Evolutionary conservation across 2,113 vertebrate species (phyloP), one percentile per base, ranked within the genome.

Genomic region (Paraplagusia blochii): DNA sequence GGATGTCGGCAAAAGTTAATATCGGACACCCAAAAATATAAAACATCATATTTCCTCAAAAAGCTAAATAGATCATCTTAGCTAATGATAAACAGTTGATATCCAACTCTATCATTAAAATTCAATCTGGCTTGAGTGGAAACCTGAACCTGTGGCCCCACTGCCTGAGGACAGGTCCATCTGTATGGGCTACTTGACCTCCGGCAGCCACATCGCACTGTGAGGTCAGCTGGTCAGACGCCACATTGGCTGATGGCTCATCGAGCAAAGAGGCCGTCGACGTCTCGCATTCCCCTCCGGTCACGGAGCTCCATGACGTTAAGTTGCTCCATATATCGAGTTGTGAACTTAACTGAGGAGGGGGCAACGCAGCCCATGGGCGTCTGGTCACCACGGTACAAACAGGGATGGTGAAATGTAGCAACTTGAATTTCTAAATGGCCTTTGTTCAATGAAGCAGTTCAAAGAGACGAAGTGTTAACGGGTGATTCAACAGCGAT

Each of bases 201-300:
- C 11, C n/a, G 38, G 4, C 19, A 2, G 14, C 45, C 44, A 43
- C 44, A 40, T 39, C 15, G 9, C 43, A 19, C 55, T 33, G 57
- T 63, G 72, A 68, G 77, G 83, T 81, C 76, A 80, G 67, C 16
- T 51, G 60, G 67, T 79, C 65, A 74, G 82, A 77, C 48, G 63
- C 74, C 80, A 76, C 52, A 66, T 68, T 69, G 78, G 58, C 80
- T 82, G 57, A 62, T 53, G 2, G 48, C 49, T 77, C 61, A 74
- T 51, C 47, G 57, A 74, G 69, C 76, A 29, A 69, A 63, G 53
- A 55, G 15, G 1, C 66, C 44, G 67, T 68, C 38, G 14, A 14
- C 11, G 60, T 69, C 54, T 79, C 66, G 54, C 50, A 49, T 77
- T 82, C 56, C 72, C 72, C 63, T 15, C 42, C 0, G 56, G 58